Conservation (phyloP, 2,113 vertebrate genomes). For the Calidris pugnax region DNA sequence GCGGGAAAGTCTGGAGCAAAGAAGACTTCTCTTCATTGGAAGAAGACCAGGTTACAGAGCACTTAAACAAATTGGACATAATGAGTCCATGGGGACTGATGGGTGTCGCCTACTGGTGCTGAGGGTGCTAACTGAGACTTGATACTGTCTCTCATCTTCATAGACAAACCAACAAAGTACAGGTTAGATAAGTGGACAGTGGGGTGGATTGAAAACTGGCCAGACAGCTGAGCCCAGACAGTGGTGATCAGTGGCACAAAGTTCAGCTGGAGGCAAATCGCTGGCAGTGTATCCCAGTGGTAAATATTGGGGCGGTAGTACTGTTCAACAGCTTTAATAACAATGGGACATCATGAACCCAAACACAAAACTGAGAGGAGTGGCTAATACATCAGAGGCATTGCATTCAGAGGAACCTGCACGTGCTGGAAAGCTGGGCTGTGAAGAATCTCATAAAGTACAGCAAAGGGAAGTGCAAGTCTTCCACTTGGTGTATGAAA, state of each 20-base stretch:
- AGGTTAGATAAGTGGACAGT: background rate
- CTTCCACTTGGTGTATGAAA: background rate
- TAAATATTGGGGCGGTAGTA: background rate
- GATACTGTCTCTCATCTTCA: background rate
- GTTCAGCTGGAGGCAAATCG: background rate
- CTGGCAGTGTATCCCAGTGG: background rate
- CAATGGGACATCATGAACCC: background rate
- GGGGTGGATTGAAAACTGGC: background rate
- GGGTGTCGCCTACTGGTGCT: background rate
- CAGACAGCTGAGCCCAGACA: background rate
- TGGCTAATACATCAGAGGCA: background rate
- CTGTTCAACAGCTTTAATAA: background rate
- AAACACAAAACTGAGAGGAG: background rate
- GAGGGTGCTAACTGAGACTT: background rate
- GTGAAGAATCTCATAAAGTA: background rate
- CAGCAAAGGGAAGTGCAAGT: background rate
- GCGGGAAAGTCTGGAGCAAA: background rate
- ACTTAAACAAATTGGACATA: background rate
- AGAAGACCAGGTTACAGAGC: background rate
- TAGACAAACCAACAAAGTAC: background rate
- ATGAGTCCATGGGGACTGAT: background rate
- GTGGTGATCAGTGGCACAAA: background rate
- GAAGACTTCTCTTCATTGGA: background rate
- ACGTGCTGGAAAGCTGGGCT: background rate
- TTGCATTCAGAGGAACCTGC: background rate